Percentiles rank a stretch among this genome's conserved stretches.
These are phyloP conservation scores for Mythimna pallens DNA, from an alignment of 2,888 invertebrate genomes.

Conservation along the genomic window DNA sequence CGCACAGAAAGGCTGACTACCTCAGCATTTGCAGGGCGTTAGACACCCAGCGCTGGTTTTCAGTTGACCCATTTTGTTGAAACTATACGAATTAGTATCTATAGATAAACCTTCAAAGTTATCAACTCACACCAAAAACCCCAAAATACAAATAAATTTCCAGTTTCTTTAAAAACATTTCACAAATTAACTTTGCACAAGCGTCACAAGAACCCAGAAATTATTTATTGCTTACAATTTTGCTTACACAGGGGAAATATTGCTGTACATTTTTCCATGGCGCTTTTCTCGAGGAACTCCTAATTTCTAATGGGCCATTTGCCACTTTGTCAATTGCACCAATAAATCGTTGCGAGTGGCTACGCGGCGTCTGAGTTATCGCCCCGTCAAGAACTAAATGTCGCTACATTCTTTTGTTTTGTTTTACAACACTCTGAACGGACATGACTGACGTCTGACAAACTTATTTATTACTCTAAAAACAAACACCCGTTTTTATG, in stretches of 20 bases:
- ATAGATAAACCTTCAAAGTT: slow-evolving; percentile 38
- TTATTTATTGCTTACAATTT: slow-evolving; percentile 89
- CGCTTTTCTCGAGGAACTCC: slow-evolving; percentile 80
- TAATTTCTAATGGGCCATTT: slow-evolving; percentile 91
- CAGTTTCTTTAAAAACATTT: slow-evolving; percentile 60
- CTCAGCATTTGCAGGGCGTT: too few species aligned
- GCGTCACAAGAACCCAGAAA: slow-evolving; percentile 68
- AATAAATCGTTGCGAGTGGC: slow-evolving; percentile 87
- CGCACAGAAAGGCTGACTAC: too few species aligned
- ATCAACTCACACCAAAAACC: slow-evolving; percentile 30
- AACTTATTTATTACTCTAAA: slow-evolving; percentile 33
- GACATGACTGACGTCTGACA: slow-evolving; percentile 56
- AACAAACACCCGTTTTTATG: slow-evolving; percentile 25
- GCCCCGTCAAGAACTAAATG: slow-evolving; percentile 84
- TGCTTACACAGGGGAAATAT: slow-evolving; percentile 87
- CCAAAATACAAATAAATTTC: slow-evolving; percentile 43
- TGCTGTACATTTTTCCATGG: slow-evolving; percentile 86
- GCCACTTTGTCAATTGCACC: slow-evolving; percentile 91
- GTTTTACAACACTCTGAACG: slow-evolving; percentile 61
- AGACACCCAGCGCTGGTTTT: too few species aligned
- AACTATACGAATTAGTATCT: slow-evolving; percentile 21
- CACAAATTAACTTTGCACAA: slow-evolving; percentile 68
- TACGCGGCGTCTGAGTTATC: slow-evolving; percentile 83
- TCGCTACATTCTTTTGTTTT: slow-evolving; percentile 86
- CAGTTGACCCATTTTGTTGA: background rate